Percentiles rank a stretch among this genome's conserved stretches.
Conservation (phyloP, 2,113 vertebrate genomes). For the Hippocampus mohnikei region DNA sequence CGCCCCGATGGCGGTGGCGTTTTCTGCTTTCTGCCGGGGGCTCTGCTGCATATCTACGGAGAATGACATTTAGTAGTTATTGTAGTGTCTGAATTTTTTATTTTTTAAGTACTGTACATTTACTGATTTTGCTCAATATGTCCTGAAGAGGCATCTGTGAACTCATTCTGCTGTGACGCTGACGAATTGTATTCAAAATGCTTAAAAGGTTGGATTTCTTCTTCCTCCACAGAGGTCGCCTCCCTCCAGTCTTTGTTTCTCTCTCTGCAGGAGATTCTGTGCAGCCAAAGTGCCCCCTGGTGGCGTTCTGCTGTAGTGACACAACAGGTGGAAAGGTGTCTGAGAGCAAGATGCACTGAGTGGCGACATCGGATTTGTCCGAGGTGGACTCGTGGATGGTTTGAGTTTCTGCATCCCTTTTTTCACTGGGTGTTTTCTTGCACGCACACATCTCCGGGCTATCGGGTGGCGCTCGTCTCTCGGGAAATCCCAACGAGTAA, state of each 20-base stretch:
- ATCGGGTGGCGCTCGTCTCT: constrained; percentile 9
- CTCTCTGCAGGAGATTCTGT: constrained; percentile 10
- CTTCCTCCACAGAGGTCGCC: constrained; percentile 8
- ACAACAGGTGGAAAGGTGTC: constrained; percentile 3
- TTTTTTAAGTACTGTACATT: constrained; percentile 22
- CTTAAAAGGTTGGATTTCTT: constrained; percentile 12
- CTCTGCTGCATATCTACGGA: constrained; percentile 6
- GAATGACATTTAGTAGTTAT: background rate
- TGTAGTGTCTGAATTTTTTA: background rate
- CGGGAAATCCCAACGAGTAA: constrained; percentile 11
- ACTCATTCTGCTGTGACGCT: background rate
- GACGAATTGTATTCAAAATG: background rate
- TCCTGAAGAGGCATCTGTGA: constrained; percentile 8
- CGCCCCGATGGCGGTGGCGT: constrained; percentile 22
- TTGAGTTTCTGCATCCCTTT: constrained; percentile 70
- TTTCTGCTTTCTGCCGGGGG: constrained; percentile 8
- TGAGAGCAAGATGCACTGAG: constrained; percentile 67
- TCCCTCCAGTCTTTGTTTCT: background rate
- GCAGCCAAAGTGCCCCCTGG: constrained; percentile 60
- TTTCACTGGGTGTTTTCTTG: constrained; percentile 15
- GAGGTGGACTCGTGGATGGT: constrained; percentile 35
- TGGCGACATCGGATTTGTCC: constrained; percentile 60
- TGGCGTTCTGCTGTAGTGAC: constrained; percentile 28
- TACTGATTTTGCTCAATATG: background rate
- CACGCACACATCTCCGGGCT: constrained; percentile 13